Percentiles rank a stretch among this genome's conserved stretches.
phyloP scores from a whole-genome alignment of 2,888 invertebrate genomes.

The Sclerodermus sp. region DNA sequence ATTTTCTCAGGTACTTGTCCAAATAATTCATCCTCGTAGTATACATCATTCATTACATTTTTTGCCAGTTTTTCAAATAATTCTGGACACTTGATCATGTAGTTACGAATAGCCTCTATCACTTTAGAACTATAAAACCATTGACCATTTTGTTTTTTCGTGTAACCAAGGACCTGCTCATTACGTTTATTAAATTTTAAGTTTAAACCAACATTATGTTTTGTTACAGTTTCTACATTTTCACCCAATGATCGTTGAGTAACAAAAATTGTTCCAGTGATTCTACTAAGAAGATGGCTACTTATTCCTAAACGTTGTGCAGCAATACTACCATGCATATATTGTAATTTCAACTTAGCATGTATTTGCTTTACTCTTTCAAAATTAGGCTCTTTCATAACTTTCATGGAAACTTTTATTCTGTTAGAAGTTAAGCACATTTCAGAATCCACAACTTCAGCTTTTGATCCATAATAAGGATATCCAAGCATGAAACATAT shows the following conservation, averaged over 20 bases:
- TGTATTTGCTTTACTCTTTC: constrained; percentile 39
- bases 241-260: constrained; percentile 37
- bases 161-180: constrained; percentile 77
- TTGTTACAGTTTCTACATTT: constrained; percentile 32
- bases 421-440: constrained; percentile 62
- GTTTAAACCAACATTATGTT: constrained; percentile 85
- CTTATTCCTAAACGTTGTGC: constrained; percentile 69
- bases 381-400: constrained; percentile 62
- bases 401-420: constrained; percentile 63
- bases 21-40: constrained; percentile 72
- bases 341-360: constrained; percentile 52
- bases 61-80: constrained; percentile 67
- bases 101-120: constrained; percentile 70
- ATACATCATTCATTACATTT: constrained; percentile 63
- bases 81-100: constrained; percentile 72
- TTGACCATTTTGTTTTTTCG: constrained; percentile 65
- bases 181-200: constrained; percentile 83
- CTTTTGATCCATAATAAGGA: constrained; percentile 80
- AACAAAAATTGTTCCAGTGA: constrained; percentile 84
- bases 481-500: constrained; percentile 76
- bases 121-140: constrained; percentile 86
- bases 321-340: constrained; percentile 63
- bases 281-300: constrained; percentile 73
- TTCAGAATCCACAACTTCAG: constrained; percentile 66
- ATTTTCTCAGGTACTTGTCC: constrained; percentile 61